Base-by-base conservation (phyloP, 2,113 vertebrate genomes). In the Actinemys pallida region DNA sequence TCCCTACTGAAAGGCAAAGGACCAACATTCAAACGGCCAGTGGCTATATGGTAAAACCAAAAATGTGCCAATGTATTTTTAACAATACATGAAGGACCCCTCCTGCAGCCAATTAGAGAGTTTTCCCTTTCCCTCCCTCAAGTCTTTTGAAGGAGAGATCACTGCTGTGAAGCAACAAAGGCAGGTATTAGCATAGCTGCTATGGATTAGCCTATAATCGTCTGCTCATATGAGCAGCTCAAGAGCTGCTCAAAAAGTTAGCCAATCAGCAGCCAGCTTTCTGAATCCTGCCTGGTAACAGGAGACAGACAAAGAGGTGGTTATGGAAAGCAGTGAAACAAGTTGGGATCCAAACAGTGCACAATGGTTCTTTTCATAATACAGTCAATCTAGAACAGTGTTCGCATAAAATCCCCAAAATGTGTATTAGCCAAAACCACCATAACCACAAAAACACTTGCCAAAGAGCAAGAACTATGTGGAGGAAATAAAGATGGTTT, bases 271-370 rank as follows among this genome's bases (percentile, higher is more conserved):
- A 85, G 86, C 85, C 86, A 90, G 95, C 65, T 97, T 93, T 96
- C 90, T 92, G 94, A 97, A 97, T 97, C 95, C 96, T 96, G 98
- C 98, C 98, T 94, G 96, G 98, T 96, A 98, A 98, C 98, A 98
- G 86, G 91, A 96, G 84, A 94, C 89, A 97, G 91, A 97, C 93
- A 97, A 97, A 96, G 53, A 80, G 83, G 96, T 97, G 96, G 92
- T 96, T 95, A 97, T 56, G 90, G 93, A 93, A 97, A 96, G 91
- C 1, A 96, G 39, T 39, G 62, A 78, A 22, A 75, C 14, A 90
- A 94, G 84, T 81, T 88, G 92, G 90, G 93, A 96, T 95, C 82
- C 81, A n/a, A 96, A 35, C 4, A 84, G 19, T 14, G 54, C 81
- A 13, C 50, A 92, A 47, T 22, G 78, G 75, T 84, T 93, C 96